Percentiles rank a stretch among this genome's conserved stretches.
phyloP scores from a whole-genome alignment of 2,113 vertebrate species.

The Gavia stellata region DNA sequence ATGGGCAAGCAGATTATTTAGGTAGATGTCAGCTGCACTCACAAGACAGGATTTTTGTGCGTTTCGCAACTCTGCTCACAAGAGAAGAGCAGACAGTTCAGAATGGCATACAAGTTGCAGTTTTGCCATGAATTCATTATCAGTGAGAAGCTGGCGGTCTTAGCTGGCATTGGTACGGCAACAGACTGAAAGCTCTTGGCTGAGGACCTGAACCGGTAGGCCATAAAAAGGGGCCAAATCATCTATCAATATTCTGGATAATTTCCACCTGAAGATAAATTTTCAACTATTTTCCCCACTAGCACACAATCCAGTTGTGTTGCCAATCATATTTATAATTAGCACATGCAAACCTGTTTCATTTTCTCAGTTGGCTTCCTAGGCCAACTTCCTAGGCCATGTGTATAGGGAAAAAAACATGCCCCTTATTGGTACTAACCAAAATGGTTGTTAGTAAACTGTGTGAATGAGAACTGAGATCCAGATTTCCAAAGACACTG shows the following conservation, averaged over 20 bases:
- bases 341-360: neutral
- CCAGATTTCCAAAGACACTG: neutral
- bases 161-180: neutral
- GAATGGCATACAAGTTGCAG: neutral
- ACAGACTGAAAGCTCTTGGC: neutral
- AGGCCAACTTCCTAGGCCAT: neutral
- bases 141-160: neutral
- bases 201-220: neutral
- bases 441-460: neutral
- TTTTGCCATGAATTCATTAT: neutral
- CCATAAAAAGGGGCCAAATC: neutral
- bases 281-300: neutral
- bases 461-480: neutral
- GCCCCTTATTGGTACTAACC: neutral
- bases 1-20: neutral
- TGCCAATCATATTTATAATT: neutral
- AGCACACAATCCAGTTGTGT: neutral
- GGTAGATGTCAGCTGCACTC: neutral
- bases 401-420: accelerated
- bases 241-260: neutral
- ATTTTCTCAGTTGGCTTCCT: neutral
- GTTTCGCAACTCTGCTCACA: neutral
- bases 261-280: neutral
- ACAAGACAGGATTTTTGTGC: neutral
- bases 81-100: neutral